Evolutionary conservation across 2,888 invertebrate genomes (phyloP), one percentile per base, ranked within the genome.

Genomic region (Eudemis profundana): DNA sequence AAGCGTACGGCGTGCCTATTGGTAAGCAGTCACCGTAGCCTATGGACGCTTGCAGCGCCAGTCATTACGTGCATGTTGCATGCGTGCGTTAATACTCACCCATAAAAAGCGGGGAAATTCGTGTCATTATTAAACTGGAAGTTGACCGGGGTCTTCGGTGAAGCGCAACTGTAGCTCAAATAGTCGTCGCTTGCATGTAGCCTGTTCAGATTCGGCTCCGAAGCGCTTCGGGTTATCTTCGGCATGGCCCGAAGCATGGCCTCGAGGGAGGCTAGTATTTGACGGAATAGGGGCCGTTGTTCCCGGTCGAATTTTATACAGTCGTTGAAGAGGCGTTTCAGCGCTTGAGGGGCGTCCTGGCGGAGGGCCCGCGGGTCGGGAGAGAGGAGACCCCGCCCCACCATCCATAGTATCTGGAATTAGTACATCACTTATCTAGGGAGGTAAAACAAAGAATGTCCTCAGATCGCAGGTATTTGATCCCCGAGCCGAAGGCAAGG

Each of bases 141-240:
- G 90, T 97, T 97, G 78, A 97, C 97, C 8, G 98, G 98, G 64
- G 98, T 98, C 89, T 98, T 98, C 42, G 98, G 98, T 74, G 98
- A 98, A 59, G 98, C 96, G 90, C 98, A 98, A 79, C 95, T 95
- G 85, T 97, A 98, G 68, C 95, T 93, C 72, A 95, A 93, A 82
- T 95, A 96, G 84, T 98, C 98, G 78, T 98, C 98, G 4, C 33
- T 10, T 0, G 86, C 94, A 82, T 97, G 97, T 72, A 97, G 97
- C 73, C 98, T 62, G 70, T 76, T 79, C 75, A 98, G 93, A 76
- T 95, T 95, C 0, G 98, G 98, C 86, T 97, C 97, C 0, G 97
- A 97, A 1, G 96, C 95, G 61, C 96, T 96, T 67, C 97, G 93
- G 8, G 90, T 89, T 72, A 91, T 90, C 83, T 98, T 99, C 61